A percentile compares a stretch with the other conserved stretches of the same genome.
Evolutionary conservation across 2,797 vertebrate genomes (phyloP).

Genomic region (Xerus rutilus): DNA sequence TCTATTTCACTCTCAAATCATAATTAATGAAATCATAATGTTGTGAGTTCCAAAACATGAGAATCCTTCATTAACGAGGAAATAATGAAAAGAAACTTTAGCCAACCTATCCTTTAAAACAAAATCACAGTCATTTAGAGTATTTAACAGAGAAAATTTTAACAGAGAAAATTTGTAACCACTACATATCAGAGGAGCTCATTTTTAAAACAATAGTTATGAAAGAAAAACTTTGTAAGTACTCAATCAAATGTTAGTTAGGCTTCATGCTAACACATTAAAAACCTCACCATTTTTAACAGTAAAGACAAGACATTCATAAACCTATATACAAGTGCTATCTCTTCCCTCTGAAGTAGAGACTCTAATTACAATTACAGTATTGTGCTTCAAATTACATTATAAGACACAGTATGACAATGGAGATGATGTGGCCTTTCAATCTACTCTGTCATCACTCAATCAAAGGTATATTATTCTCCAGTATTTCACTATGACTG

Average conservation of each 20-base stretch:
- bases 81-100: conserved; percentile 47
- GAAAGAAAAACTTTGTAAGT: not conserved
- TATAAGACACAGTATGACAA: not conserved
- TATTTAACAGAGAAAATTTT: not conserved
- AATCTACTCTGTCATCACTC: not conserved
- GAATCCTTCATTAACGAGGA: conserved; percentile 37
- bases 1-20: conserved; percentile 57
- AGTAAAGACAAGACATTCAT: not conserved
- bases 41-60: not conserved
- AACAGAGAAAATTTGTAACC: not conserved
- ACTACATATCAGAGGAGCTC: not conserved
- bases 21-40: conserved; percentile 59
- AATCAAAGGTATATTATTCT: not conserved
- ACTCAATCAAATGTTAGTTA: conserved; percentile 16
- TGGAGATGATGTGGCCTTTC: not conserved
- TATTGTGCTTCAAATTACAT: conserved; percentile 17
- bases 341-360: conserved; percentile 57
- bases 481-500: conserved; percentile 4
- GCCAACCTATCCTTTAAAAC: conserved; percentile 30
- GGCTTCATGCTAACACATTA: not conserved
- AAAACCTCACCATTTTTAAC: conserved; percentile 18
- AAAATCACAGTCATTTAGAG: conserved; percentile 7
- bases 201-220: not conserved
- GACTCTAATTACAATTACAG: conserved; percentile 73
- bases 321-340: conserved; percentile 13